Evolutionary conservation across 2,888 invertebrate species (phyloP).

Genomic region (Patella ulyssiponensis): DNA sequence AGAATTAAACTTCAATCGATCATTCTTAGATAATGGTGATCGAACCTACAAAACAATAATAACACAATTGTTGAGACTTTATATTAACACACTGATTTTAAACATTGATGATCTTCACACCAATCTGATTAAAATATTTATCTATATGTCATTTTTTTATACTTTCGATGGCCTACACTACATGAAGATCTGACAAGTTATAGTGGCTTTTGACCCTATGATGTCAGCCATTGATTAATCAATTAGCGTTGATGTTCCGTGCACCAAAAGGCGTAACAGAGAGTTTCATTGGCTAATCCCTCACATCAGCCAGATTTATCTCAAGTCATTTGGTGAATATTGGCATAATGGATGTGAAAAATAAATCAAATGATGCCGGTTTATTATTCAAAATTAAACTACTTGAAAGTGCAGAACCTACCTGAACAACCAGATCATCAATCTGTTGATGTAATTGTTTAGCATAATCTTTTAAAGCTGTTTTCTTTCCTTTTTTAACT

Average conservation of each 20-base stretch:
- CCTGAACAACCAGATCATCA: slow-evolving; percentile 85
- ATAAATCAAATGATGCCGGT: no score
- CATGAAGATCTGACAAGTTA: no score
- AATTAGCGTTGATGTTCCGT: no score
- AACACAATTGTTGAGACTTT: background rate
- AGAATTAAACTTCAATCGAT: slow-evolving; percentile 89
- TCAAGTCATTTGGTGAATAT: background rate
- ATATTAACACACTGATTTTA: background rate
- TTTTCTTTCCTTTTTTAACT: slow-evolving; percentile 78
- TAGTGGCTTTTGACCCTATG: no score
- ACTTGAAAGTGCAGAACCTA: slow-evolving; percentile 29
- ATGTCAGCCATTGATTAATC: no score
- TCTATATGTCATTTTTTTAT: no score
- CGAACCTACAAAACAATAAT: slow-evolving; percentile 73
- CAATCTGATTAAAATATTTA: no score
- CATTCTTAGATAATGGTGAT: slow-evolving; percentile 83
- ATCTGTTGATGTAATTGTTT: slow-evolving; percentile 85
- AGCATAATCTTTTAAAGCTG: slow-evolving; percentile 92
- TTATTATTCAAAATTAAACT: background rate
- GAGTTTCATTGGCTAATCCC: no score
- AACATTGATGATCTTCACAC: background rate
- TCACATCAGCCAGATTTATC: no score
- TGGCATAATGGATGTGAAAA: no score
- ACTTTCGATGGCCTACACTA: no score
- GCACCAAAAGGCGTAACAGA: no score